phyloP scores from a whole-genome alignment of 2,888 invertebrate genomes.

The Caenorhabditis doughertyi region DNA sequence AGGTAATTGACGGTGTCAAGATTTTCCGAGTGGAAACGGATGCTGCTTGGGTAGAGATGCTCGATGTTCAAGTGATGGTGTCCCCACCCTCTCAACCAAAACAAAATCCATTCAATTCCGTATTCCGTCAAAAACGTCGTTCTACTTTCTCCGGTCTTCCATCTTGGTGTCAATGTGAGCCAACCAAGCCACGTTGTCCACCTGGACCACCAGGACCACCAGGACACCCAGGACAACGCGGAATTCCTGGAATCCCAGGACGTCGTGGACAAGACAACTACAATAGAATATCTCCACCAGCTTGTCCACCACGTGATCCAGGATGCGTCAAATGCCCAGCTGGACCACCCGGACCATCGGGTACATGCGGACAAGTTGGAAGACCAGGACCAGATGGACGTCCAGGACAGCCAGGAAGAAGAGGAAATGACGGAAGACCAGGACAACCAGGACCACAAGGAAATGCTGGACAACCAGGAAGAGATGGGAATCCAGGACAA shows the following conservation, averaged over 20 bases:
- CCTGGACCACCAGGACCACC: constrained; percentile 76
- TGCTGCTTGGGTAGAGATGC: constrained; percentile 76
- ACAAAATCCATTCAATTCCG: constrained; percentile 72
- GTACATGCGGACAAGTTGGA: constrained; percentile 66
- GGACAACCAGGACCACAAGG: constrained; percentile 67
- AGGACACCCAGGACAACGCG: constrained; percentile 73
- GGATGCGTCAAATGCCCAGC: constrained; percentile 72
- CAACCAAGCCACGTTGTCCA: constrained; percentile 73
- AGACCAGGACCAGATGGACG: constrained; percentile 74
- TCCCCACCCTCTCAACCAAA: constrained; percentile 78
- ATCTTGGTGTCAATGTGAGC: constrained; percentile 77
- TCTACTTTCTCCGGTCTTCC: constrained; percentile 73
- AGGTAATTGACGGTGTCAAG: constrained; percentile 74
- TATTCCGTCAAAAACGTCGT: constrained; percentile 75
- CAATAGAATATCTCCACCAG: constrained; percentile 64
- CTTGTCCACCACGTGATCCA: constrained; percentile 68
- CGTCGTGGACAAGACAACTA: constrained; percentile 72
- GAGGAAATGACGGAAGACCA: constrained; percentile 62
- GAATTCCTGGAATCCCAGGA: constrained; percentile 69
- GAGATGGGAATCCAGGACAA: constrained; percentile 64
- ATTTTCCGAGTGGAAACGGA: constrained; percentile 76
- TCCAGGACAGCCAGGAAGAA: constrained; percentile 64
- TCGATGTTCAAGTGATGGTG: constrained; percentile 76
- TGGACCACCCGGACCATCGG: constrained; percentile 68
- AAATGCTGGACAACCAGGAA: constrained; percentile 66